Percentiles rank a stretch among this genome's conserved stretches.
phyloP scores from a whole-genome alignment of 2,888 invertebrate species.

The Lagria hirta region DNA sequence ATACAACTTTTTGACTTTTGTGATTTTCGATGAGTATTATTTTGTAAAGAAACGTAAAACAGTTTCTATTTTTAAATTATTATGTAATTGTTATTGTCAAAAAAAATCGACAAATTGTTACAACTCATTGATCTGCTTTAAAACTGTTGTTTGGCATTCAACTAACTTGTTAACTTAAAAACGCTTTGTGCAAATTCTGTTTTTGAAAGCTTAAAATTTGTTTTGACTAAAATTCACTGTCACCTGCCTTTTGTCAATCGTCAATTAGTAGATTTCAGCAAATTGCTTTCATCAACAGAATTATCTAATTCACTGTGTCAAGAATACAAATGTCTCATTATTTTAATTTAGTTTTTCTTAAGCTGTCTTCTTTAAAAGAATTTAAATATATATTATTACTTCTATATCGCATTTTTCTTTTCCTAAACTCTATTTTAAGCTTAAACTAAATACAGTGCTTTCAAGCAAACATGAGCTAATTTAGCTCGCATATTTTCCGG shows the following conservation, averaged over 20 bases:
- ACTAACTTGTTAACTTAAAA: slow-evolving; percentile 11
- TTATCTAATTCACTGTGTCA: too few relatives aligned
- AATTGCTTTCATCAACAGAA: too few relatives aligned
- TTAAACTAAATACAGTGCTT: too few relatives aligned
- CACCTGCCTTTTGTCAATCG: slow-evolving; percentile 9
- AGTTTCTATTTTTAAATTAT: slow-evolving; percentile 12
- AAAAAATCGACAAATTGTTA: slow-evolving; percentile 17
- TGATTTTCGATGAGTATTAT: slow-evolving; percentile 19
- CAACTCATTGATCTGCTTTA: slow-evolving; percentile 14
- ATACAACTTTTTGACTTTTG: slow-evolving; percentile 12
- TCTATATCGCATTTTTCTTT: too few relatives aligned
- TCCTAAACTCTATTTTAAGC: too few relatives aligned
- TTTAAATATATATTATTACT: too few relatives aligned
- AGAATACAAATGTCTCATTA: too few relatives aligned
- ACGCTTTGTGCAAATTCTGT: slow-evolving; percentile 1
- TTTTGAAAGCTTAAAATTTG: slow-evolving; percentile 8
- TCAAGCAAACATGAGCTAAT: too few relatives aligned
- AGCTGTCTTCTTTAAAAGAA: too few relatives aligned
- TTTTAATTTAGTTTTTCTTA: too few relatives aligned
- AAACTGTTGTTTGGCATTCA: slow-evolving; percentile 4
- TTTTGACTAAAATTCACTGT: slow-evolving; percentile 9
- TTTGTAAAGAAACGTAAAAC: slow-evolving; percentile 13
- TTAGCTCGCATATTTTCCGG: too few relatives aligned
- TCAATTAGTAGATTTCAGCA: slow-evolving; percentile 13
- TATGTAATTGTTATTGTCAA: slow-evolving; percentile 16